Evolutionary conservation across 2,888 invertebrate species (phyloP).

Genomic region (Liodrosophila aerea): DNA sequence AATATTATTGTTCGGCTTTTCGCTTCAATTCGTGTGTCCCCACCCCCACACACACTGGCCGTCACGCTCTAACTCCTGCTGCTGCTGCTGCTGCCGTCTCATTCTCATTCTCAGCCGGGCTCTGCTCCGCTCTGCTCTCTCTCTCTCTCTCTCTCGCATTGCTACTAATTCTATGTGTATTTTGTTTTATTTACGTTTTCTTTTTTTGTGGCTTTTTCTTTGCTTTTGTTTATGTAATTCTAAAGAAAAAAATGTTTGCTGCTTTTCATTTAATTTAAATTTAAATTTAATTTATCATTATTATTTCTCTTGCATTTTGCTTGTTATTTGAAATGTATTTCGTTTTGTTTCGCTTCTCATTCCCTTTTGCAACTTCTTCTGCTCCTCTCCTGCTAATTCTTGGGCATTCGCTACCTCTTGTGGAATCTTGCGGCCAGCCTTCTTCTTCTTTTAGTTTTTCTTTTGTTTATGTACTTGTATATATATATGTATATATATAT

Average conservation of each 20-base stretch:
- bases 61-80: slow-evolving; percentile 1
- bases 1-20: slow-evolving; percentile 3
- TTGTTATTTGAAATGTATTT: too few relatives aligned
- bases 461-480: slow-evolving; percentile 5
- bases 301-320: slow-evolving; percentile 3
- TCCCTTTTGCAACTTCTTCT: not conserved
- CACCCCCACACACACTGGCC: slow-evolving; percentile 14
- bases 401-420: slow-evolving; percentile 2
- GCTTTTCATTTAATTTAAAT: slow-evolving; percentile 10
- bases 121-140: slow-evolving; percentile 7
- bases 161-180: slow-evolving; percentile 49
- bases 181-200: slow-evolving; percentile 51
- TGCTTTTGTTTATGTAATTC: slow-evolving; percentile 33
- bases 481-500: slow-evolving; percentile 22
- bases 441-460: slow-evolving; percentile 22
- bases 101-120: slow-evolving; percentile 14
- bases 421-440: not conserved
- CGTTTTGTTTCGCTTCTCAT: slow-evolving; percentile 1
- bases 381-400: not conserved
- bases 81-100: slow-evolving; percentile 11
- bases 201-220: slow-evolving; percentile 4
- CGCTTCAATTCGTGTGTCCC: slow-evolving; percentile 7
- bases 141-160: slow-evolving; percentile 36
- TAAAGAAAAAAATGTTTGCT: slow-evolving; percentile 63
- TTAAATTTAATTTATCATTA: slow-evolving; percentile 4